Percentiles rank a stretch among this genome's conserved stretches.
phyloP scores from a whole-genome alignment of 2,113 vertebrate species.

The Ptyas mucosa region DNA sequence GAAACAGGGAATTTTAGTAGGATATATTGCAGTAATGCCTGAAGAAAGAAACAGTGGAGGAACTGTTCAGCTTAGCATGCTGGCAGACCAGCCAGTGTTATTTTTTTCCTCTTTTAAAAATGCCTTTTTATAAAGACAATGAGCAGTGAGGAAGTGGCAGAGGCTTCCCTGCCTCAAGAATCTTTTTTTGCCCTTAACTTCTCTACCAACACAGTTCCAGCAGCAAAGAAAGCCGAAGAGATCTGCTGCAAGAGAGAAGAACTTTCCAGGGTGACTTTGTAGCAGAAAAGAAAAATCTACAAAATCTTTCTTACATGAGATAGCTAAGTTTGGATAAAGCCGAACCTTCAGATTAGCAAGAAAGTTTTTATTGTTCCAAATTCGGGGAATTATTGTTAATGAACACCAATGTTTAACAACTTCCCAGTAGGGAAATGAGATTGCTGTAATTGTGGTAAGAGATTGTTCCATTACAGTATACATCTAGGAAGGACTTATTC shows the following conservation, averaged over 20 bases:
- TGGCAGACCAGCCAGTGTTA: background rate
- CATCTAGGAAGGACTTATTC: background rate
- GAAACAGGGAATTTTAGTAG: background rate
- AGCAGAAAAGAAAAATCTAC: background rate
- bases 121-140: background rate
- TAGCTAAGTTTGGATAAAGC: background rate
- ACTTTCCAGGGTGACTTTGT: background rate
- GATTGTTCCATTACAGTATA: background rate
- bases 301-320: background rate
- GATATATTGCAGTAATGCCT: background rate
- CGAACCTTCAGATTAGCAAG: background rate
- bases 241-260: background rate
- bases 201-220: background rate
- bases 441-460: background rate
- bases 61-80: background rate
- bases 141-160: background rate
- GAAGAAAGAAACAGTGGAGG: background rate
- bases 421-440: background rate
- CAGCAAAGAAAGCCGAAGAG: background rate
- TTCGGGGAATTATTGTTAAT: background rate
- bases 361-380: background rate
- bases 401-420: background rate
- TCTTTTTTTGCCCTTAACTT: background rate
- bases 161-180: background rate
- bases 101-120: background rate